Base-by-base conservation (phyloP, 2,888 invertebrate genomes). In the Pachydiplax longipennis region DNA sequence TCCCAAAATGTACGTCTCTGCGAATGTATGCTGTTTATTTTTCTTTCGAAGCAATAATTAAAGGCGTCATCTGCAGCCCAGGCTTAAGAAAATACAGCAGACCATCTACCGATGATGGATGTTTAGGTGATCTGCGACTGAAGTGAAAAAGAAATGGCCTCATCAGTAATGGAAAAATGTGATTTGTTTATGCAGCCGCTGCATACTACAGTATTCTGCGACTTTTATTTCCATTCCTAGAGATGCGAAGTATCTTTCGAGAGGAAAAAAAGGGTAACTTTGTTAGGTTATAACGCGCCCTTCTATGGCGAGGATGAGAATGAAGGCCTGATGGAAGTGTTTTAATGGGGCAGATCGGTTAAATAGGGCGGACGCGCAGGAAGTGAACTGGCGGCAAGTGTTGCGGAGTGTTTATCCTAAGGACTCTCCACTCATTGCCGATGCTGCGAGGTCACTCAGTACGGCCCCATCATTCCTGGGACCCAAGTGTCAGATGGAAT, bases 81-180 rank as follows among this genome's bases (percentile, higher is more conserved):
- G 3, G 48, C 31, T 31, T 58, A 61, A 12, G 65, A 61, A 37
- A 65, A 61, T 10, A 13, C 37, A 58, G 35, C 22, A 13, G 58
- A 22, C 83, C 35, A 35, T 37, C 35, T 37, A 31, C 15, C 53
- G 15, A 61, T 83, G 58, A 83, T 35, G 83, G 35, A 37, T 87
- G 37, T 22, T n/a, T 87, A 37, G n/a, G 37, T 61, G 22, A 53
- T 31, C 53, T 35, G 83, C 22, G 58, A 8, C 73, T 31, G 58
- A 25, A 53, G 83, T 35, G 8, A 40, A n/a, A 61, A 37, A 87
- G 87, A 37, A 40, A 87, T 37, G 35, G n/a, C 37, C 37, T 2
- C 87, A 8, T 58, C 83, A 25, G n/a, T 87, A 87, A 87, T 87
- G 87, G 87, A 35, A 87, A 87, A 87, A 37, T 65, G 65, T 61